Evolutionary conservation across 2,797 vertebrate genomes (phyloP), one percentile per base, ranked within the genome.

Genomic region (Lycodopsis pacificus): DNA sequence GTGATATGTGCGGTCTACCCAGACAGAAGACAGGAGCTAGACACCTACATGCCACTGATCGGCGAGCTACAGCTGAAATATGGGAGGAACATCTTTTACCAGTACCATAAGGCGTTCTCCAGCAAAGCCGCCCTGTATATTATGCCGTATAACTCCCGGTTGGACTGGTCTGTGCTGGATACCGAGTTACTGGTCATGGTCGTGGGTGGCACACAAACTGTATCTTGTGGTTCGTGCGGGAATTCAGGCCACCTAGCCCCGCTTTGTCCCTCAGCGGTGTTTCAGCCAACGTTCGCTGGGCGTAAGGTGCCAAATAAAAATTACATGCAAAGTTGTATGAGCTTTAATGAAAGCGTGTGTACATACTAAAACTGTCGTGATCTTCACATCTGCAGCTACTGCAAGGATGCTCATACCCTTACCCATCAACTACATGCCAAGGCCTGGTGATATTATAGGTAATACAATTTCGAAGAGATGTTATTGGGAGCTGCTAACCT

Each of bases 61-160:
- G 8, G 14, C 2, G 59, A 62, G 8, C 20, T 62, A 3, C 8
- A 22, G 8, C 13, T 62, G 3, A 40, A 12, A 59, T n/a, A 62
- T 2, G 36, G 22, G 4, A 42, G 8, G 8, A 25, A 2, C n/a
- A 17, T 63, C 3, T 63, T 44, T 14, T 25, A 62, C 6, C 11
- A 36, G 8, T 36, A 36, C 8, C 34, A 36, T 36, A 36, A 36
- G 8, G 34, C 34, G 34, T 36, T 36, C 34, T 36, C 34, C 8
- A 36, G 34, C 8, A 36, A 36, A 36, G 34, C 34, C 7, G 7
- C 34, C 34, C 32, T 36, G 17, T 36, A 59, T 10, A 38, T 22
- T 1, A n/a, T 2, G 4, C 59, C 40, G 8, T 25, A 7, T 1
- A 62, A 25, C 3, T 42, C 3, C 1, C 4, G 1, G 3, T 19